Evolutionary conservation across 1,140 invertebrate genomes (phyloP).

Genomic region (Danaus melanippus): DNA sequence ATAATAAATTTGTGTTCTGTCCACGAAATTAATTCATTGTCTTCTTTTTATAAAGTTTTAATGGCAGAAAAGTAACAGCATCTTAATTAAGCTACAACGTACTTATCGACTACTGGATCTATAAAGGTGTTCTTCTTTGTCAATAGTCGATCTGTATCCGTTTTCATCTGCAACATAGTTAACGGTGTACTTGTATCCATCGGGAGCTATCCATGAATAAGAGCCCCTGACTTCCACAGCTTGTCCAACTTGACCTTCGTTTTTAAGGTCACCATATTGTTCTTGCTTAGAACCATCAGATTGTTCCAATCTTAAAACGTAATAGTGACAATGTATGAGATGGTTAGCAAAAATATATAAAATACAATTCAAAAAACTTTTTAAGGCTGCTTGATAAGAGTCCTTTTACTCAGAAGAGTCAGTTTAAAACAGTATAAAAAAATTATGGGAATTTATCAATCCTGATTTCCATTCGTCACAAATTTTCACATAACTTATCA

Average conservation of each 20-base stretch:
- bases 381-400: not conserved
- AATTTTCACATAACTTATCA: too few relatives aligned
- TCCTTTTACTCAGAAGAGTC: not conserved
- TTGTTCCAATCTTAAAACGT: conserved; percentile 8
- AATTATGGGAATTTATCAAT: not conserved
- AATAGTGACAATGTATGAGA: not conserved
- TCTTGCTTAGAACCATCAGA: conserved; percentile 12
- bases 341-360: too few relatives aligned
- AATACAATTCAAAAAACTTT: too few relatives aligned
- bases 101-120: too few relatives aligned
- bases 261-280: conserved; percentile 9
- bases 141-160: conserved; percentile 16
- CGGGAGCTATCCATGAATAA: conserved; percentile 14
- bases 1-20: too few relatives aligned
- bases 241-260: conserved; percentile 6
- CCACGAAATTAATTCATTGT: too few relatives aligned
- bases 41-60: too few relatives aligned
- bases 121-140: conserved; percentile 9
- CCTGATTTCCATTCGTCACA: too few relatives aligned
- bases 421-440: conserved; percentile 3
- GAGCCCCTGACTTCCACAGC: conserved; percentile 7
- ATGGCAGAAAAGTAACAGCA: too few relatives aligned
- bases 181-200: conserved; percentile 8
- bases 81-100: too few relatives aligned
- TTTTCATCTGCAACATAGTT: conserved; percentile 12